phyloP scores from a whole-genome alignment of 2,113 vertebrate genomes.

The Nothobranchius kuhntae region DNA sequence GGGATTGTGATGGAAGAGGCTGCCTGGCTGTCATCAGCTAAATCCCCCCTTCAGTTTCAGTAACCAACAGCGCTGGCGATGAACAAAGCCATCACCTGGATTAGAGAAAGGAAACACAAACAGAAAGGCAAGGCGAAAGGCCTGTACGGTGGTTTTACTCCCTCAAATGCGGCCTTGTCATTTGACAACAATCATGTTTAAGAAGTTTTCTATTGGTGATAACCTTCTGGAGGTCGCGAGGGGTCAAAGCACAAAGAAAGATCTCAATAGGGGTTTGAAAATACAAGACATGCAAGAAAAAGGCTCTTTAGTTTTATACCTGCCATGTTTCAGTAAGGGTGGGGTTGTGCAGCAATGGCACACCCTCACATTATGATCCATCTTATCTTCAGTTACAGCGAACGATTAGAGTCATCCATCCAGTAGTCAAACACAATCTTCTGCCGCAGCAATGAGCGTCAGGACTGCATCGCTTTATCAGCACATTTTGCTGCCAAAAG shows the following conservation, averaged over 20 bases:
- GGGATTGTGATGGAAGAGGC: constrained; percentile 60
- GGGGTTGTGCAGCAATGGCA: constrained; percentile 11
- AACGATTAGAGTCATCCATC: constrained; percentile 64
- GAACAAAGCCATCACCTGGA: constrained; percentile 34
- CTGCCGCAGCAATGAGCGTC: constrained; percentile 41
- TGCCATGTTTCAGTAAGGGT: constrained; percentile 33
- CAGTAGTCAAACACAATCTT: constrained; percentile 37
- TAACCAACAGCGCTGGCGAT: constrained; percentile 17
- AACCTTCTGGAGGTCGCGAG: not conserved
- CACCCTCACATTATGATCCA: constrained; percentile 27
- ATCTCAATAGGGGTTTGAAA: constrained; percentile 18
- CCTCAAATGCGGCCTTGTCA: constrained; percentile 45
- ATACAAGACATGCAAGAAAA: constrained; percentile 18
- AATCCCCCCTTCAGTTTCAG: constrained; percentile 52
- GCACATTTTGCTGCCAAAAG: not conserved
- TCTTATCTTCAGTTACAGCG: constrained; percentile 48
- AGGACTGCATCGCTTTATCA: constrained; percentile 14
- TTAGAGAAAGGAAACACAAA: constrained; percentile 67
- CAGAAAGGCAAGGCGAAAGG: constrained; percentile 38
- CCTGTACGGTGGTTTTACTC: constrained; percentile 58
- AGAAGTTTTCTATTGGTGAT: constrained; percentile 17
- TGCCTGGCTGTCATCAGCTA: constrained; percentile 42
- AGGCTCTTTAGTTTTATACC: constrained; percentile 27
- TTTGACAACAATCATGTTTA: constrained; percentile 40
- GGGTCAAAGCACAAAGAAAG: constrained; percentile 39